Percentiles rank a stretch among this genome's conserved stretches.
These are phyloP conservation scores for Datnioides undecimradiatus DNA, from an alignment of 2,113 vertebrate genomes.

Conservation along the genomic window DNA sequence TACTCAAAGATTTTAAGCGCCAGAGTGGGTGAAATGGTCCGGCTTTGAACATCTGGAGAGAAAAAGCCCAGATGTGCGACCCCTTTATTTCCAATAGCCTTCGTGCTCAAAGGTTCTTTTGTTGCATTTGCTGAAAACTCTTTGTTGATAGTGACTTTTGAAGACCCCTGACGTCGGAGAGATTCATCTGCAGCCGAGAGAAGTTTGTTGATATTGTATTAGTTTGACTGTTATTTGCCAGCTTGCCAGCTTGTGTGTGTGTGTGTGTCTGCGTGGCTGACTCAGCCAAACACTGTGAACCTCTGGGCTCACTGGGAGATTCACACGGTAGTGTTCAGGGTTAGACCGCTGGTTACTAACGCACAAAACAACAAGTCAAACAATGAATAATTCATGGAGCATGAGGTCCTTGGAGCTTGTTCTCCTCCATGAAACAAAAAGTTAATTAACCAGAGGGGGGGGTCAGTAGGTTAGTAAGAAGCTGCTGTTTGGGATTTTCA, in stretches of 20 bases:
- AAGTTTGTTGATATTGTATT: constrained; percentile 27
- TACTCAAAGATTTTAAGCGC: neutral
- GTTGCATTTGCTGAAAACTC: neutral
- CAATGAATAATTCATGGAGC: constrained; percentile 56
- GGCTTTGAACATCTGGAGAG: neutral
- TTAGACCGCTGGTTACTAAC: constrained; percentile 13
- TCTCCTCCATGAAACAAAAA: constrained; percentile 22
- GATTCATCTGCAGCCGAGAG: constrained; percentile 1
- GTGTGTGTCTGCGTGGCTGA: constrained; percentile 38
- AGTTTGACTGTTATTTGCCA: constrained; percentile 21
- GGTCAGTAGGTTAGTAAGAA: constrained; percentile 23
- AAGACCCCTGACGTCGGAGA: neutral
- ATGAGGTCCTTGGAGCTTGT: constrained; percentile 21
- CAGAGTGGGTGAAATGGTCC: neutral
- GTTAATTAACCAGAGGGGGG: constrained; percentile 34
- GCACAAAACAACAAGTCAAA: constrained; percentile 44
- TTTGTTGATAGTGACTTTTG: neutral
- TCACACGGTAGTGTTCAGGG: constrained; percentile 32
- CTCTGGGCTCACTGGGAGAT: constrained; percentile 27
- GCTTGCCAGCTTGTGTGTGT: constrained; percentile 11
- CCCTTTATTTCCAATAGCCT: neutral
- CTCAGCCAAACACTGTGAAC: constrained; percentile 34
- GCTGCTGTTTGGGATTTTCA: constrained; percentile 10
- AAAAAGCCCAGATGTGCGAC: neutral
- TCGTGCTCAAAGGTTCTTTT: neutral